Evolutionary conservation across 2,888 invertebrate species (phyloP), one percentile per base, ranked within the genome.

Genomic region (Drosophila affinis): DNA sequence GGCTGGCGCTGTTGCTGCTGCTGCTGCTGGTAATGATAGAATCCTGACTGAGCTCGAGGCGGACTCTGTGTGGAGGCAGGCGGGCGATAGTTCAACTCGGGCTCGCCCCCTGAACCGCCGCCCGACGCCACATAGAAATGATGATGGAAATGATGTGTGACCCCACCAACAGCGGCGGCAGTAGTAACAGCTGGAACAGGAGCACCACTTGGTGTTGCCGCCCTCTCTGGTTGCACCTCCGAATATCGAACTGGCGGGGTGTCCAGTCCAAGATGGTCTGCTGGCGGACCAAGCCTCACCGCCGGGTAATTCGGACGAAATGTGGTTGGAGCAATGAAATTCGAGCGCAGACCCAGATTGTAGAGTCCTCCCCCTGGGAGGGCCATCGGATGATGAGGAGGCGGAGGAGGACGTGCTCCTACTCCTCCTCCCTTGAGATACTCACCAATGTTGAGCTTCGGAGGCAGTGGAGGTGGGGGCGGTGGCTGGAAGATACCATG

Each of bases 61-160:
- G 61, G 46, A 2, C 65, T 52, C 3, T 61, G 9, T 1, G 62
- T 39, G 39, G 53, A 62, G 1, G 60, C n/a, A n/a, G 56, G 10
- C 2, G 70, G 56, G 10, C 62, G 79, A 45, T 75, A 79, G 17
- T 51, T 53, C 9, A 65, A 39, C 17, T 75, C 76, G 0, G 56
- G 47, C 4, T 60, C 62, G 0, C 34, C 34, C 4, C 34, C 72
- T 1, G 14, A 21, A 2, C 58, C 58, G 9, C 62, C 75, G n/a
- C 53, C 59, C 1, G 80, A 70, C 1, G 90, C 78, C 84, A 92
- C 89, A 74, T 91, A 92, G 71, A 91, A 92, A 72, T 92, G 92
- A 77, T 92, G 92, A 76, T 93, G 92, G 44, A 91, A 90, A 58
- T 92, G 92, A 72, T 92, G 92, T 2, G 91, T 90, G 0, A 91